Evolutionary conservation across 2,888 invertebrate genomes (phyloP), one percentile per base, ranked within the genome.

Genomic region (Tenthredo amoena): DNA sequence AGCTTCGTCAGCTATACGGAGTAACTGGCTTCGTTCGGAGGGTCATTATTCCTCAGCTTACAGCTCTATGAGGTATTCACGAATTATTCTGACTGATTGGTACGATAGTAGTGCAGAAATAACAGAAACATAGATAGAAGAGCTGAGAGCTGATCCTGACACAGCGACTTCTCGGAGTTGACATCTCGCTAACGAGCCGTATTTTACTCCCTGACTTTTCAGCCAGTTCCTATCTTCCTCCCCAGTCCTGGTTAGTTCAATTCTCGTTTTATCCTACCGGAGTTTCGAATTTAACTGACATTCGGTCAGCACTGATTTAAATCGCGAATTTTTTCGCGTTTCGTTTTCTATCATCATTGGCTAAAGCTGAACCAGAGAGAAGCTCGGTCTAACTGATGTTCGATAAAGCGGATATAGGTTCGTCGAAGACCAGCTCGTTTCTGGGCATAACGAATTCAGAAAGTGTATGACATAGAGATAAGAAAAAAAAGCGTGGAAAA

Each of bases 161-260:
- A 86, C 88, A 88, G 88, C 88, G 86, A 84, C 87, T 87, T 88
- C 88, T 86, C 79, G 50, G 6, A 47, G 21, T 68, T 84, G 85
- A 88, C 86, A 88, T 88, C 87, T 88, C 87, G 87, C 87, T 88
- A 88, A 88, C 88, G 87, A 88, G 88, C 87, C 87, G 87, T 87
- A 88, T 88, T 88, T 88, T 87, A 88, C 85, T 86, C 87, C 4
- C 21, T 88, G 87, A 87, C 88, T 87, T 87, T 85, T 87, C 87
- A 87, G 85, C 86, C 87, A 82, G 65, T 85, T 76, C 72, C 71
- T 77, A 34, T 43, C 77, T 79, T 74, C 58, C 43, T 85, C 76
- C 81, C 85, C 79, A 40, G 85, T 83, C 81, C 85, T 86, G 65
- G 7, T 43, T 68, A 31, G 77, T 85, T 85, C 76, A 77, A 43